Conservation (phyloP, 1,140 invertebrate species). For the Cotesia vestalis region DNA sequence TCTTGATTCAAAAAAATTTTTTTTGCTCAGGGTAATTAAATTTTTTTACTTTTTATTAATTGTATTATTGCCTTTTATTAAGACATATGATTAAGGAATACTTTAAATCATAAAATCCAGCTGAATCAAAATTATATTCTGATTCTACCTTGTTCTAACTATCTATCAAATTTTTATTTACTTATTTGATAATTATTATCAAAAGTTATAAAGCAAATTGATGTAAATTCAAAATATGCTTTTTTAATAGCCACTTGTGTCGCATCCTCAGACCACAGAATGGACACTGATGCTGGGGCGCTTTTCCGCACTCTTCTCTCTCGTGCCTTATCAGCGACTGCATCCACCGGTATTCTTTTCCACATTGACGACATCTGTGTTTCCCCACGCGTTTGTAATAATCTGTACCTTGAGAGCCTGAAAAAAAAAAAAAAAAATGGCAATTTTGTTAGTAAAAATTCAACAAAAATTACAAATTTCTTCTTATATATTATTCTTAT, state of each 20-base stretch:
- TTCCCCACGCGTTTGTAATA: slow-evolving; percentile 30
- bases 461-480: background rate
- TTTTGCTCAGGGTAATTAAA: no score
- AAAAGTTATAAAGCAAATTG: slow-evolving; percentile 32
- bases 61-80: no score
- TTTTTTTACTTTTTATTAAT: no score
- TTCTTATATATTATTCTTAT: background rate
- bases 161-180: no score
- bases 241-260: slow-evolving; percentile 61
- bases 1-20: no score
- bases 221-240: slow-evolving; percentile 56
- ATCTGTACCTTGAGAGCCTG: slow-evolving; percentile 10
- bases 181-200: background rate
- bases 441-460: background rate
- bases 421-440: background rate
- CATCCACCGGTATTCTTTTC: slow-evolving; percentile 65
- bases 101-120: no score
- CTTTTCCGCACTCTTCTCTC: slow-evolving; percentile 65
- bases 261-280: slow-evolving; percentile 55
- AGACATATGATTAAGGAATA: no score
- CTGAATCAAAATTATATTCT: no score
- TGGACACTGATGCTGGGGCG: slow-evolving; percentile 58
- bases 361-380: slow-evolving; percentile 57
- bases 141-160: no score
- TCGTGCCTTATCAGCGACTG: slow-evolving; percentile 65